Base-by-base conservation (phyloP, 2,888 invertebrate genomes). In the Ichneumon xanthorius region DNA sequence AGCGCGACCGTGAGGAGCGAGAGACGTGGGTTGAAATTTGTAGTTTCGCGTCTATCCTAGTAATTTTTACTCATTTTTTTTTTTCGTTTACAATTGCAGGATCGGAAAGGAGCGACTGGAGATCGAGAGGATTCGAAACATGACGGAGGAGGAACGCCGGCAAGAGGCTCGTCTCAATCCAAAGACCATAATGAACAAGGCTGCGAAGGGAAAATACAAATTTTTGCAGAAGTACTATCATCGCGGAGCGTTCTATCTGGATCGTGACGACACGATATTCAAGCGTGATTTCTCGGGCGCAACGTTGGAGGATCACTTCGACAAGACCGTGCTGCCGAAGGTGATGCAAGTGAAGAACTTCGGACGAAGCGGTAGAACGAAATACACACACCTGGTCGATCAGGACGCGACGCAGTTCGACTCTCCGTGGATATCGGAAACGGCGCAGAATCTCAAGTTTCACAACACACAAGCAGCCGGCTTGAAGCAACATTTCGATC, bases 221-320 rank as follows among this genome's bases (percentile, higher is more conserved):
- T 99, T 99, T 95, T 95, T 99, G 89, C 99, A 99, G 95, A 99
- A 99, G 93, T 99, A 99, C 94, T 99, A 99, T 94, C 99, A 99
- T 95, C 97, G 99, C 92, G 99, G 99, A 94, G 99, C 98, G 3
- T 99, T 99, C 96, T 99, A 98, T 94, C 95, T 99, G 96, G 98
- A 99, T 92, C 96, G 97, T 90, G 99, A 99, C n/a, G n/a, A n/a
- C n/a, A n/a, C n/a, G n/a, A n/a, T n/a, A n/a, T n/a, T n/a, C n/a
- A n/a, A n/a, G n/a, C n/a, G n/a, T n/a, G n/a, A n/a, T n/a, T n/a
- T n/a, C n/a, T n/a, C n/a, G n/a, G n/a, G n/a, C n/a, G n/a, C n/a
- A n/a, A n/a, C n/a, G n/a, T n/a, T n/a, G n/a, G n/a, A n/a, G n/a
- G n/a, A n/a, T n/a, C n/a, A n/a, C n/a, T n/a, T n/a, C n/a, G n/a